Evolutionary conservation across 2,113 vertebrate species (phyloP), one percentile per base, ranked within the genome.

Genomic region (Trematocara stigmaticum): DNA sequence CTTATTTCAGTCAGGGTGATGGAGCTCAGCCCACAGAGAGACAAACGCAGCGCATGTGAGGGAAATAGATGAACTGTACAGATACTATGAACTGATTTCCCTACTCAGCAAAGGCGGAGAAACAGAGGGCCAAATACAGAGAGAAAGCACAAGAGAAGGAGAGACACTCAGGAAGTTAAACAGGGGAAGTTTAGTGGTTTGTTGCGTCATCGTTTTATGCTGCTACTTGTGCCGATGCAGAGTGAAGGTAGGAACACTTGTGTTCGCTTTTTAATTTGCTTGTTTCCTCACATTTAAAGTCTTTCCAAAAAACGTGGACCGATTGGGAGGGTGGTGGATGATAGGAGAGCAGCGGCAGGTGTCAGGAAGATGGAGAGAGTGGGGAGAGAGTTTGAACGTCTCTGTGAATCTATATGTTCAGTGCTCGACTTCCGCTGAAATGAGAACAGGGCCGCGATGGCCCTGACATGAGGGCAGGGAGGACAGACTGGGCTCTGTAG

Each of bases 131-230:
- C 82, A 82, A 87, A 85, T 74, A 71, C 84, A 89, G 53, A 95
- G 91, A 91, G 84, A 94, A 84, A 93, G 90, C 92, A 69, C 90
- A 84, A 88, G 88, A 93, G 87, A 93, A 89, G 88, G 84, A 95
- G 82, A 92, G 81, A 89, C 87, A 95, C 94, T 93, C 96, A 97
- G 96, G 96, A 97, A 97, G 96, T 96, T 78, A 92, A 92, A 71
- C 91, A 96, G 95, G 95, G 96, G 96, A 96, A 97, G 96, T 96
- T 95, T 93, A 71, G 96, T 92, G 96, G 96, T 96, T 96, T 96
- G 93, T 97, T 96, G 95, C 96, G 95, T 97, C 96, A 97, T 91
- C 84, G n/a, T 86, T 92, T 92, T 86, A 84, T 93, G 93, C 92
- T 94, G 92, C 89, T 92, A 82, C 94, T 95, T 89, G 89, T 89